Conservation (phyloP, 2,888 invertebrate genomes). For the Tetheella fluctuosa region DNA sequence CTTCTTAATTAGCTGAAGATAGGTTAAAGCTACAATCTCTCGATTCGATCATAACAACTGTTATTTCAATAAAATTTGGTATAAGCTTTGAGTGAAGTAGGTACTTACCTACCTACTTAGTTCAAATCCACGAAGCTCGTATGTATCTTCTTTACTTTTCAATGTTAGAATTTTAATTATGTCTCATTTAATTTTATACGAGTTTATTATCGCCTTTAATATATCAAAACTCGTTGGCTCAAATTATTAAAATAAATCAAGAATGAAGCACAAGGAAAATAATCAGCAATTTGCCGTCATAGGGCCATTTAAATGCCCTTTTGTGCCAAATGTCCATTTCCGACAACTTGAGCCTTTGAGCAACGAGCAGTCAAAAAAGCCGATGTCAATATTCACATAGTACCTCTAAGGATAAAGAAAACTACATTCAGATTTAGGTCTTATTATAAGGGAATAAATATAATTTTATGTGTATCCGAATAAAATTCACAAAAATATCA, state of each 20-base stretch:
- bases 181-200: neutral
- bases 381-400: slow-evolving; percentile 66
- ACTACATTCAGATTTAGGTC: neutral
- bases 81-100: no score
- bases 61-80: no score
- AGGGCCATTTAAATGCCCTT: slow-evolving; percentile 60
- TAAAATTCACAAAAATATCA: no score
- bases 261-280: slow-evolving; percentile 37
- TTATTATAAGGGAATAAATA: neutral
- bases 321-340: slow-evolving; percentile 76
- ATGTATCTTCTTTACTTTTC: no score
- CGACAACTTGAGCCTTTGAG: slow-evolving; percentile 72
- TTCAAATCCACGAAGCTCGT: no score
- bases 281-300: slow-evolving; percentile 70
- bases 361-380: slow-evolving; percentile 70
- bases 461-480: neutral
- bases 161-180: no score
- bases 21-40: no score
- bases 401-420: slow-evolving; percentile 19
- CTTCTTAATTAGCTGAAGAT: neutral
- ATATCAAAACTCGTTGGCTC: neutral
- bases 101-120: no score
- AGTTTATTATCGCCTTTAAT: neutral
- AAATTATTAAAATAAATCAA: slow-evolving; percentile 16
- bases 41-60: no score